Percentiles rank a stretch among this genome's conserved stretches.
Evolutionary conservation across 2,113 vertebrate species (phyloP).

Genomic region (Eulemur macaco): DNA sequence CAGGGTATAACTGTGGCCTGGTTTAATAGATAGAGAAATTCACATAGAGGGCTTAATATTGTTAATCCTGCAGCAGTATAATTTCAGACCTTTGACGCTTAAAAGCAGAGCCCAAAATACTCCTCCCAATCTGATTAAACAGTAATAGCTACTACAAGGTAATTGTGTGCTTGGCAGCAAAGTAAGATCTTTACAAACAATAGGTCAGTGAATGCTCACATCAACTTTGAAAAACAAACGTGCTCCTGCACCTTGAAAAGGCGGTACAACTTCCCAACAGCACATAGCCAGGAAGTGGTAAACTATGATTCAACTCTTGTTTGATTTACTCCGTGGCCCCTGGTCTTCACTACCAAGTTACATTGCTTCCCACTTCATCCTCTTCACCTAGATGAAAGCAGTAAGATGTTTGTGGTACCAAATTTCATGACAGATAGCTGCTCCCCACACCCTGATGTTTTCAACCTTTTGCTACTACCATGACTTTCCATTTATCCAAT

Average conservation of each 20-base stretch:
- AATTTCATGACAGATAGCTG: background rate
- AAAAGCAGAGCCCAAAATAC: background rate
- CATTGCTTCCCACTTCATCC: background rate
- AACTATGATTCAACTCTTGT: background rate
- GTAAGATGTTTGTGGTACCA: background rate
- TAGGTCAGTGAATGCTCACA: conserved; percentile 1
- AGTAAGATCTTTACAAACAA: conserved; percentile 44
- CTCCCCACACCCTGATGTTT: background rate
- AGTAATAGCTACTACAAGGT: background rate
- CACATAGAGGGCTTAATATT: background rate
- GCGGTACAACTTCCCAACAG: background rate
- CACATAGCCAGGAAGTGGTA: conserved; percentile 23
- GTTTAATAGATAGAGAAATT: conserved; percentile 18
- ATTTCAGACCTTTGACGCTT: background rate
- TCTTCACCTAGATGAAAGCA: background rate
- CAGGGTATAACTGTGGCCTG: background rate
- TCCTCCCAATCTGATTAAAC: conserved; percentile 23
- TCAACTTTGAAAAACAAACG: background rate
- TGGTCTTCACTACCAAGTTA: background rate
- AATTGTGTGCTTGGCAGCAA: background rate
- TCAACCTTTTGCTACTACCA: background rate
- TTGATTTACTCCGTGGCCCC: background rate
- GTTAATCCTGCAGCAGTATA: background rate
- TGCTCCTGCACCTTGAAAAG: background rate
- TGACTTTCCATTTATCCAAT: background rate